Conservation (phyloP, 2,113 vertebrate species). For the Thunnus maccoyii region DNA sequence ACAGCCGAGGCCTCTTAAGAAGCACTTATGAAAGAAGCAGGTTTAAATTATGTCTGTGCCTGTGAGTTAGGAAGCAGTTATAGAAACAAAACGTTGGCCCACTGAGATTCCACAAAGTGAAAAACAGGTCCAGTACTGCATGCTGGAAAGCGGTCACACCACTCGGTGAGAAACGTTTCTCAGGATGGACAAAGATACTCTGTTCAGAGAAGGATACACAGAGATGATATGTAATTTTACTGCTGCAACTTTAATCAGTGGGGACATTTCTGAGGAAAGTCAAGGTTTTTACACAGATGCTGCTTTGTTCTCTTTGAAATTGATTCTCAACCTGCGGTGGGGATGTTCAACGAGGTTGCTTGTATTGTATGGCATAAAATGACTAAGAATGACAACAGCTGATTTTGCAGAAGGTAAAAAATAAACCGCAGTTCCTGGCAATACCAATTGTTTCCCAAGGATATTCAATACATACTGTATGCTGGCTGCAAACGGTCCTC, state of each 20-base stretch:
- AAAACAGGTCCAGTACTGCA: background rate
- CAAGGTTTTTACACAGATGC: constrained; percentile 7
- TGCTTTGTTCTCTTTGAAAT: background rate
- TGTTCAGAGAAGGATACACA: background rate
- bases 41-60: constrained; percentile 33
- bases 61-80: constrained; percentile 13
- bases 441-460: background rate
- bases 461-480: too few relatives aligned
- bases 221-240: background rate
- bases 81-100: background rate
- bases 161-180: too few relatives aligned
- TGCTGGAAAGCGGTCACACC: too few relatives aligned
- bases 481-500: too few relatives aligned
- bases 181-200: constrained; percentile 6
- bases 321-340: background rate
- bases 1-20: constrained; percentile 13
- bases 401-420: background rate
- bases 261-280: background rate
- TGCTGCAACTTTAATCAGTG: constrained; percentile 20
- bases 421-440: background rate
- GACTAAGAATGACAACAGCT: background rate
- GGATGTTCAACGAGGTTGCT: background rate
- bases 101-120: constrained; percentile 16
- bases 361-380: background rate
- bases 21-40: constrained; percentile 2